These are phyloP conservation scores for Periplaneta americana DNA, from an alignment of 1,140 invertebrate genomes.

Conservation along the genomic window DNA sequence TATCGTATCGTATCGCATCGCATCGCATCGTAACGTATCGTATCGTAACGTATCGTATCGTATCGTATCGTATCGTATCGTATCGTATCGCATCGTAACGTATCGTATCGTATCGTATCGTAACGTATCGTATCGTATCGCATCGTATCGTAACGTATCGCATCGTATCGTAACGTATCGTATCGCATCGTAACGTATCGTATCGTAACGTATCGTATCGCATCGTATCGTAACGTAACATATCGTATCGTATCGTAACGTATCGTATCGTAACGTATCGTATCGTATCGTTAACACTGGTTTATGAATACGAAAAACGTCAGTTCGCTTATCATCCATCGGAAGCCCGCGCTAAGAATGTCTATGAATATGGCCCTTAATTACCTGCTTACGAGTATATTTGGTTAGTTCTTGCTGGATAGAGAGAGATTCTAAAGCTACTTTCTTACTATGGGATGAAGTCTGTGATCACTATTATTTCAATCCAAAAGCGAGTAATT, in stretches of 20 bases:
- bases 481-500: too few species aligned
- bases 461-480: too few species aligned
- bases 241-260: not conserved
- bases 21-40: slow-evolving; percentile 21
- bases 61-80: slow-evolving; percentile 20
- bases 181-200: slow-evolving; percentile 11
- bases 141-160: not conserved
- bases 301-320: too few species aligned
- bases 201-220: slow-evolving; percentile 21
- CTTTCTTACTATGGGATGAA: too few species aligned
- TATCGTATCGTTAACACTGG: too few species aligned
- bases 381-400: too few species aligned
- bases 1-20: slow-evolving; percentile 20
- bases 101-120: slow-evolving; percentile 22
- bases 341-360: too few species aligned
- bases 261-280: slow-evolving; percentile 19
- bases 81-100: slow-evolving; percentile 22
- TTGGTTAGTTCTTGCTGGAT: too few species aligned
- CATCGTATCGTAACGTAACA: slow-evolving; percentile 23
- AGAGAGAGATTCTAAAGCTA: too few species aligned
- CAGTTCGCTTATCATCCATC: too few species aligned
- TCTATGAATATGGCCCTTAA: too few species aligned
- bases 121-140: slow-evolving; percentile 8
- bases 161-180: not conserved
- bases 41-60: slow-evolving; percentile 20